Evolutionary conservation across 2,113 vertebrate species (phyloP).

Genomic region (Datnioides undecimradiatus): DNA sequence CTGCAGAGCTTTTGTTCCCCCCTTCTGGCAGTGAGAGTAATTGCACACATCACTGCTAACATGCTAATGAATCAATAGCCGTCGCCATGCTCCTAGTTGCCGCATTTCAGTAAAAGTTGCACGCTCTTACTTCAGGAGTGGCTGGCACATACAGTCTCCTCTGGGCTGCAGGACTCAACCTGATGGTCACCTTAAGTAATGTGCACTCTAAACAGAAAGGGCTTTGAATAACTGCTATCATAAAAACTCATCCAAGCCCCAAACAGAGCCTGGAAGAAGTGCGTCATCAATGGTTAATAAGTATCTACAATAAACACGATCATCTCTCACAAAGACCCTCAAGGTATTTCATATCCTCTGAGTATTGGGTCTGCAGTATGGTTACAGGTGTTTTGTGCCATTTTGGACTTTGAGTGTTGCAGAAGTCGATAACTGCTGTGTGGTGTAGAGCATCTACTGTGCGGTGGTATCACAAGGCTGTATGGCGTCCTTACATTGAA

Average conservation of each 20-base stretch:
- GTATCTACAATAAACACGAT: neutral
- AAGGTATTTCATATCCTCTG: neutral
- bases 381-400: neutral
- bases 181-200: neutral
- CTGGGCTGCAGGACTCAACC: neutral
- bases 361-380: neutral
- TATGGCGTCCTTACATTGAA: constrained; percentile 28
- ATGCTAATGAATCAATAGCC: no score
- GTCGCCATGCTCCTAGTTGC: no score
- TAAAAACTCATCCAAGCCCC: no score
- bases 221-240: neutral
- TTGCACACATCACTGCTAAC: no score
- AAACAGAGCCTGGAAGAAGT: neutral
- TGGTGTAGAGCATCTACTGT: neutral
- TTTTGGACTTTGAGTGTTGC: neutral
- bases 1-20: no score
- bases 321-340: neutral
- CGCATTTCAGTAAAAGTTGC: neutral
- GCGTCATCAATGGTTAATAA: neutral
- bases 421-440: constrained; percentile 11
- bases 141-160: neutral
- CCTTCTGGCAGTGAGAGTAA: no score
- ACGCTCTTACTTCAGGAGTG: neutral
- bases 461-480: neutral
- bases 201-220: neutral